Evolutionary conservation across 2,888 invertebrate species (phyloP).

Genomic region (Hirtodrosophila alboralis): DNA sequence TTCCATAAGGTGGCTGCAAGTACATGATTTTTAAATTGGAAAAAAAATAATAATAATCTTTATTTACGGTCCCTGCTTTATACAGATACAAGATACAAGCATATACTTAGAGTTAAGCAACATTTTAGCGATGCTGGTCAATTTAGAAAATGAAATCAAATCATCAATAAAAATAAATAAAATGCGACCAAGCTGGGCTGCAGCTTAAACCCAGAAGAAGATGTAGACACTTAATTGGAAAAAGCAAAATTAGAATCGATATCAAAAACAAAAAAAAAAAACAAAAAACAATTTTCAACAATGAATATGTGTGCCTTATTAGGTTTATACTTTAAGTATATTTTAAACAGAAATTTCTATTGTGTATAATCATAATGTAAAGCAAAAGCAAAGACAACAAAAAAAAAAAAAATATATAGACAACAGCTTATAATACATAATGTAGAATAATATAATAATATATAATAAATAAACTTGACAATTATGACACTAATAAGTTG

Average conservation of each 20-base stretch:
- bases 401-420: no score
- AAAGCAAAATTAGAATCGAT: constrained; percentile 16
- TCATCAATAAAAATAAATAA: constrained; percentile 12
- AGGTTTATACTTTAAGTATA: constrained; percentile 81
- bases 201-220: constrained; percentile 5
- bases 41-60: no score
- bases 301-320: constrained; percentile 83
- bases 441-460: constrained; percentile 62
- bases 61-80: no score
- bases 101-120: constrained; percentile 41
- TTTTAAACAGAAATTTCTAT: constrained; percentile 30
- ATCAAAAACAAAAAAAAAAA: constrained; percentile 7
- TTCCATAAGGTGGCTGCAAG: no score
- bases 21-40: no score
- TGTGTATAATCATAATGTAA: constrained; percentile 5
- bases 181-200: constrained; percentile 30
- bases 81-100: constrained; percentile 7
- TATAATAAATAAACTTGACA: constrained; percentile 20
- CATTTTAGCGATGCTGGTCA: constrained; percentile 76
- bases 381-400: constrained; percentile 20
- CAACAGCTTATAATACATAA: constrained; percentile 49
- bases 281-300: constrained; percentile 59
- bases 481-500: not conserved
- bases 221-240: constrained; percentile 12
- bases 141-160: constrained; percentile 49